These are phyloP conservation scores for Calyptomena viridis DNA, from an alignment of 2,113 vertebrate species.

Conservation along the genomic window DNA sequence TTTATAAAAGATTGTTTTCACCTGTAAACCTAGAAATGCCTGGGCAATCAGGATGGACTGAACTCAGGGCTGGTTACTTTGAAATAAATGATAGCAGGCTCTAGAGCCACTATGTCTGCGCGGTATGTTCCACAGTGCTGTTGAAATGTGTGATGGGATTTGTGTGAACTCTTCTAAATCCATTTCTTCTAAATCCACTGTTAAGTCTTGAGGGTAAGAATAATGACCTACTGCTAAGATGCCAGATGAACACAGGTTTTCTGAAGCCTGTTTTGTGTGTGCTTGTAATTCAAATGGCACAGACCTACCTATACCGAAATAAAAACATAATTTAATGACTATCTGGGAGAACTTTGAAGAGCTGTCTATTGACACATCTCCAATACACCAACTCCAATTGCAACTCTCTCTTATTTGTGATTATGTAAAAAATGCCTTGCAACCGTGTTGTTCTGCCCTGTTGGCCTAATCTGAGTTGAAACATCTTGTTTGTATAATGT, in stretches of 20 bases:
- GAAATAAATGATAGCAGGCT: background rate
- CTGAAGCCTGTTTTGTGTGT: background rate
- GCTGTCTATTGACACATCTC: background rate
- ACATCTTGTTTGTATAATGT: conserved; percentile 61
- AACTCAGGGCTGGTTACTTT: background rate
- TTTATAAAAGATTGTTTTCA: background rate
- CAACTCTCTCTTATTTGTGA: background rate
- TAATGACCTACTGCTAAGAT: background rate
- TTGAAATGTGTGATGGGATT: background rate
- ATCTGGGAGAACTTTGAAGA: background rate
- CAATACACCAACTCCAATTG: background rate
- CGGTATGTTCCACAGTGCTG: background rate
- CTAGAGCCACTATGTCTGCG: background rate
- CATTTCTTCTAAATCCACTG: background rate
- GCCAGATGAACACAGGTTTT: background rate
- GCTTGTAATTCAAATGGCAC: background rate
- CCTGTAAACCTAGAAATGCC: background rate
- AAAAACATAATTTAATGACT: background rate
- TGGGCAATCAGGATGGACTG: background rate
- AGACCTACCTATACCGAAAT: background rate
- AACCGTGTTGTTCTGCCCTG: conserved; percentile 27
- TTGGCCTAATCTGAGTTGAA: conserved; percentile 52
- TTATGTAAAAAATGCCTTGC: conserved; percentile 19
- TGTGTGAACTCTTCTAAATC: background rate
- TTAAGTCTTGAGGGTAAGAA: background rate